A percentile compares a stretch with the other conserved stretches of the same genome.
Conservation (phyloP, 2,113 vertebrate species). For the Ascaphus truei region DNA sequence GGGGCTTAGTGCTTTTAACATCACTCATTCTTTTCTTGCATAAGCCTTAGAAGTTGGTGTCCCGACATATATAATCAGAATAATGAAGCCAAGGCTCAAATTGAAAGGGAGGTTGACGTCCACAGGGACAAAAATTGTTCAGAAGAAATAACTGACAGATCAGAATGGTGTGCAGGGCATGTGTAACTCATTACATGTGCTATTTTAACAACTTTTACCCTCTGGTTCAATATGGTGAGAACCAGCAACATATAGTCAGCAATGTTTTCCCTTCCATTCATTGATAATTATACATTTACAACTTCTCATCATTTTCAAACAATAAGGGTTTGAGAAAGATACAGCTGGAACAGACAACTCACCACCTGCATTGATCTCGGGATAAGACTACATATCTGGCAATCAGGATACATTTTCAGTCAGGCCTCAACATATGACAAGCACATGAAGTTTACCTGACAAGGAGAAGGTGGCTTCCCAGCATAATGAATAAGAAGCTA, state of each 20-base stretch:
- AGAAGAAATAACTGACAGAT: conserved; percentile 1
- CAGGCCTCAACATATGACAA: no score
- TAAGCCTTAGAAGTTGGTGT: conserved; percentile 13
- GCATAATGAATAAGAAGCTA: no score
- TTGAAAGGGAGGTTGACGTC: conserved; percentile 20
- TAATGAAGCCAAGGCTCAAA: conserved; percentile 26
- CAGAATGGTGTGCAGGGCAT: not conserved
- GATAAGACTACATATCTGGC: no score
- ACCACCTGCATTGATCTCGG: no score
- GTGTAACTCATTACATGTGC: not conserved
- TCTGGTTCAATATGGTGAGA: not conserved
- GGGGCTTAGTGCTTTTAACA: conserved; percentile 16
- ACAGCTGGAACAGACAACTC: no score
- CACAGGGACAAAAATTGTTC: conserved; percentile 10
- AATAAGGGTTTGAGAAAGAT: no score
- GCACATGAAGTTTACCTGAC: no score
- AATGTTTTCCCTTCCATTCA: not conserved
- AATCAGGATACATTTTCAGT: no score
- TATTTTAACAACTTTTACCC: not conserved
- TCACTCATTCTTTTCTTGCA: conserved; percentile 6
- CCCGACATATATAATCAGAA: conserved; percentile 23
- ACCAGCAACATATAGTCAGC: not conserved
- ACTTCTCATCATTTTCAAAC: no score
- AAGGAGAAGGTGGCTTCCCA: no score
- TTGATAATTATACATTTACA: no score